phyloP scores from a whole-genome alignment of 2,888 invertebrate species.

The Caenorhabditis uteleia region DNA sequence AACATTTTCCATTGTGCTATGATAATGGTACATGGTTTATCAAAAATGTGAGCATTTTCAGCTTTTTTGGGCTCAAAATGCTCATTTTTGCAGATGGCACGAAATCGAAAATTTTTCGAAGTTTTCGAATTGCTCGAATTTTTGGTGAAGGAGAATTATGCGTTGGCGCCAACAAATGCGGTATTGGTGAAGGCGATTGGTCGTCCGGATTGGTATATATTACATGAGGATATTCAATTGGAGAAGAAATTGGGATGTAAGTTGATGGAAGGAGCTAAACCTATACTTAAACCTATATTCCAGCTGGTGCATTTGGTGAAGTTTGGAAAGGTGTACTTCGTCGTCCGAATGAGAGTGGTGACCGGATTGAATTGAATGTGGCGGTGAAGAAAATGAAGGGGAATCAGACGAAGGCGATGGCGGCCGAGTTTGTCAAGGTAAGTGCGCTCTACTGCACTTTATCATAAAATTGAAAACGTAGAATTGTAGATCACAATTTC shows the following conservation, averaged over 20 bases:
- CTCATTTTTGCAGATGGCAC: slow-evolving; percentile 7
- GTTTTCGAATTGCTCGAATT: slow-evolving; percentile 19
- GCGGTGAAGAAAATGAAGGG: slow-evolving; percentile 45
- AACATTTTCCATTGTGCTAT: slow-evolving; percentile 21
- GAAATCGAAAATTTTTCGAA: slow-evolving; percentile 13
- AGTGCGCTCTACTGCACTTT: no score
- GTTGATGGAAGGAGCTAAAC: not conserved
- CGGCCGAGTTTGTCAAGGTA: slow-evolving; percentile 31
- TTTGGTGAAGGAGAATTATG: slow-evolving; percentile 19
- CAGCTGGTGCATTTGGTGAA: slow-evolving; percentile 43
- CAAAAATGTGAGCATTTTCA: slow-evolving; percentile 8
- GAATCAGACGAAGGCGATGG: slow-evolving; percentile 25
- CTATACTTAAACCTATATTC: not conserved
- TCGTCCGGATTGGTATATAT: slow-evolving; percentile 42
- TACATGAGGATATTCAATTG: slow-evolving; percentile 31
- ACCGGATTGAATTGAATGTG: slow-evolving; percentile 11
- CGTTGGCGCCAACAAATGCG: slow-evolving; percentile 11
- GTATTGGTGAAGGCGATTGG: slow-evolving; percentile 18
- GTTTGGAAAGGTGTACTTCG: slow-evolving; percentile 33
- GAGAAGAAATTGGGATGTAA: slow-evolving; percentile 28
- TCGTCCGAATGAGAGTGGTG: slow-evolving; percentile 2
- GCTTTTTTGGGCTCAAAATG: not conserved
- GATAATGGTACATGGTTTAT: slow-evolving; percentile 20
- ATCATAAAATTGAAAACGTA: no score
- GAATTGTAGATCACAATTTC: no score